Evolutionary conservation across 2,113 vertebrate species (phyloP).

Genomic region (Agelaius tricolor): DNA sequence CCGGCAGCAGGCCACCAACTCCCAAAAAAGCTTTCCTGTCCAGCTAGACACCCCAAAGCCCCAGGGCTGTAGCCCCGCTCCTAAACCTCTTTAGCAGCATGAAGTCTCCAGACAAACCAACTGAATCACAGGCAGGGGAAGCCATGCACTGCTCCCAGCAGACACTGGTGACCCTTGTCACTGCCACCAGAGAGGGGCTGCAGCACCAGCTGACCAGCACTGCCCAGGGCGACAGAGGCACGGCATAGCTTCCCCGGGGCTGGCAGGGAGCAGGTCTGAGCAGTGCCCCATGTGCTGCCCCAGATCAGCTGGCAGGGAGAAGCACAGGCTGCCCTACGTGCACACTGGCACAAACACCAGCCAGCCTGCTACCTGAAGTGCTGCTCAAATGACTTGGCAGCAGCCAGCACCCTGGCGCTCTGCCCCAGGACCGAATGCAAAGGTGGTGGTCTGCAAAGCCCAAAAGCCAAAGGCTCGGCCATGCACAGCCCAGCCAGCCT

Average conservation of each 20-base stretch:
- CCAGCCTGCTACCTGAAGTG: neutral
- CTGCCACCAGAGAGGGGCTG: neutral
- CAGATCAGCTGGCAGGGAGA: neutral
- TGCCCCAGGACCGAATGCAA: neutral
- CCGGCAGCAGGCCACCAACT: neutral
- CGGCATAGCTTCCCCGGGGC: neutral
- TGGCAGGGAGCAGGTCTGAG: neutral
- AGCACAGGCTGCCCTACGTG: neutral
- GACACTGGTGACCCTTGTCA: neutral
- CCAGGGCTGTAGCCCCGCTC: neutral
- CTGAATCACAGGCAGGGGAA: fast-evolving
- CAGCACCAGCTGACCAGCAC: neutral
- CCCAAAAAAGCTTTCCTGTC: neutral
- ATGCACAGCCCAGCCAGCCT: neutral
- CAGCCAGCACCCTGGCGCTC: fast-evolving
- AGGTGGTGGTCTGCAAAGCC: neutral
- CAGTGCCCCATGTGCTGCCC: neutral
- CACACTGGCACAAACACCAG: fast-evolving
- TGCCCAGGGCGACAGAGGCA: neutral
- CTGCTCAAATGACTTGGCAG: neutral
- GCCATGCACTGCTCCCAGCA: neutral
- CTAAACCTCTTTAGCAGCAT: neutral
- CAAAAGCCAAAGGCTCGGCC: neutral
- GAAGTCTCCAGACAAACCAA: neutral
- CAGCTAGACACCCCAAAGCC: fast-evolving